These are phyloP conservation scores for Bombus turneri DNA, from an alignment of 1,140 invertebrate species.

Conservation along the genomic window DNA sequence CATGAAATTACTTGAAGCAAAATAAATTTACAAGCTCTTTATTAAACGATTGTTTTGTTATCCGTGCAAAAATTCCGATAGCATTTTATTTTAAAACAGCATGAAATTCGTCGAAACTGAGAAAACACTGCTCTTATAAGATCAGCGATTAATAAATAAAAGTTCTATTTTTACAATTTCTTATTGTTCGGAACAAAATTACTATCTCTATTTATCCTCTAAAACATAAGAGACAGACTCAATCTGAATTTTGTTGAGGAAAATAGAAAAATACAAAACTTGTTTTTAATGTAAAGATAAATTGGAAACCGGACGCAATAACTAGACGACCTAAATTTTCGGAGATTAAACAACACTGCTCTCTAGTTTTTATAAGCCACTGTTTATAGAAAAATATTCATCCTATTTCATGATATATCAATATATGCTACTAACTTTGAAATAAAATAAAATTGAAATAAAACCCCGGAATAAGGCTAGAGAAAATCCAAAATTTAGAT, in stretches of 20 bases:
- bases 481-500: background rate
- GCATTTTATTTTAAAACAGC: no score
- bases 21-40: background rate
- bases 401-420: no score
- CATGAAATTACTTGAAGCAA: background rate
- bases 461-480: background rate
- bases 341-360: background rate
- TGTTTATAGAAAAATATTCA: background rate
- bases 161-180: background rate
- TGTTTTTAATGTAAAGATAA: background rate
- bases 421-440: background rate
- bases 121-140: no score
- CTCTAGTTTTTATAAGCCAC: no score
- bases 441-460: background rate
- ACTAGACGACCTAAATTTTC: background rate
- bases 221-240: no score
- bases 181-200: background rate
- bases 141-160: background rate
- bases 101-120: no score
- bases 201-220: no score
- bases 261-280: background rate
- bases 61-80: background rate
- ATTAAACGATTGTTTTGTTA: background rate
- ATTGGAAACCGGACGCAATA: background rate
- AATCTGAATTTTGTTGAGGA: background rate